These are phyloP conservation scores for Lynx canadensis DNA, from an alignment of 2,113 vertebrate genomes.

Conservation along the genomic window DNA sequence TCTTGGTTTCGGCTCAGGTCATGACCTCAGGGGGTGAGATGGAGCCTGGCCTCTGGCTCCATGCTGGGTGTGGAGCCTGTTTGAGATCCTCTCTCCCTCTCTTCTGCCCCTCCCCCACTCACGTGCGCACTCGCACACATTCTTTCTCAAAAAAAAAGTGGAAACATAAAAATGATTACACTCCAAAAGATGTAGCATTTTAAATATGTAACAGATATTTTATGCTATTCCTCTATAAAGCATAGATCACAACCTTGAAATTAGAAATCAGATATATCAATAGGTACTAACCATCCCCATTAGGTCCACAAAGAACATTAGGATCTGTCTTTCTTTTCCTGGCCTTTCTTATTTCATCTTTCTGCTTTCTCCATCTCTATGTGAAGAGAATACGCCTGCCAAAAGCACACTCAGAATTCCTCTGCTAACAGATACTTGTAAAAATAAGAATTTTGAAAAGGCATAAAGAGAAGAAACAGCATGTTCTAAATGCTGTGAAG, in stretches of 20 bases:
- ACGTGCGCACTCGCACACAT: too few species aligned
- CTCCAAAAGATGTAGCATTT: neutral
- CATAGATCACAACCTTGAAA: neutral
- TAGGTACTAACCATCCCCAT: neutral
- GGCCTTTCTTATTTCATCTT: slow-evolving; percentile 34
- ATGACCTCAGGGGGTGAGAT: too few species aligned
- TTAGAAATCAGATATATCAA: neutral
- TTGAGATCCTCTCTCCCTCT: too few species aligned
- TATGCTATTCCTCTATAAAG: slow-evolving; percentile 18
- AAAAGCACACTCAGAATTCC: slow-evolving; percentile 74
- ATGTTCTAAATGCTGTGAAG: slow-evolving; percentile 41
- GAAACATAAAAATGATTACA: neutral
- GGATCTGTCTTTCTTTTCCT: neutral
- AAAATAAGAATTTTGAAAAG: slow-evolving; percentile 74
- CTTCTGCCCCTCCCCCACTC: too few species aligned
- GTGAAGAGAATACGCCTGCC: slow-evolving; percentile 59
- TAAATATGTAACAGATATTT: slow-evolving; percentile 7
- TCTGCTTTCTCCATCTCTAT: slow-evolving; percentile 40
- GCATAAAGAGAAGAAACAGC: slow-evolving; percentile 60
- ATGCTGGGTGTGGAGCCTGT: too few species aligned
- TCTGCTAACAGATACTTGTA: slow-evolving; percentile 63
- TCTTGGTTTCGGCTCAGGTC: too few species aligned
- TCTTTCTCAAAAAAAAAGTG: too few species aligned
- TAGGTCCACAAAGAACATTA: neutral
- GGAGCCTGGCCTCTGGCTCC: too few species aligned